Evolutionary conservation across 2,113 vertebrate genomes (phyloP), one percentile per base, ranked within the genome.

Genomic region (Parus major): DNA sequence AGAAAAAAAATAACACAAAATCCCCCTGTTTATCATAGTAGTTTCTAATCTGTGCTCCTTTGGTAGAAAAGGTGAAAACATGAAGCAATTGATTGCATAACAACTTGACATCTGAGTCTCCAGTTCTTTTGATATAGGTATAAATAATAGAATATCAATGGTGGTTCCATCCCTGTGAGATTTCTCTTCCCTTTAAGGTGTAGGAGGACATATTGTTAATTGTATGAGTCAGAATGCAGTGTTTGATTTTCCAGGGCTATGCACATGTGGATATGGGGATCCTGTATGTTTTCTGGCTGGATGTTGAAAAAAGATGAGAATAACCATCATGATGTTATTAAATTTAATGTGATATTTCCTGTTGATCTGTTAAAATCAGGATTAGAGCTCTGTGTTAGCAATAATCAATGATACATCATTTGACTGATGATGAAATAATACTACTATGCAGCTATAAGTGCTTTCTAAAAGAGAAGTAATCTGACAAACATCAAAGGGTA

Each of bases 401-500:
- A 57, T 68, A 80, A 78, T 83, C 50, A 78, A 61, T 35, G 42
- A 57, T 65, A 56, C n/a, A n/a, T 83, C 60, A 78, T 33, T 71
- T 92, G 95, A 68, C 33, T 65, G 55, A 86, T 53, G 53, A 81
- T 44, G 69, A 89, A 93, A 75, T 50, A 94, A 86, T 83, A 23
- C 56, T 75, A 20, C 81, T 66, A 15, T 63, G 44, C 33, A 85
- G 24, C 23, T 73, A 0, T 76, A 90, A 91, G 36, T 60, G 25
- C 36, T 82, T 84, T 95, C 86, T 70, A 33, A 84, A 88, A 65
- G 33, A 46, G 36, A 87, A 89, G 71, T 87, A 91, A 71, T 70
- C 57, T 29, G 41, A 92, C 50, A 89, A 91, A 91, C 68, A 71
- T 91, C 81, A 96, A 91, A 95, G 17, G 11, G 31, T 73, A 85